Base-by-base conservation (phyloP, 2,113 vertebrate species). In the Triplophysa dalaica region DNA sequence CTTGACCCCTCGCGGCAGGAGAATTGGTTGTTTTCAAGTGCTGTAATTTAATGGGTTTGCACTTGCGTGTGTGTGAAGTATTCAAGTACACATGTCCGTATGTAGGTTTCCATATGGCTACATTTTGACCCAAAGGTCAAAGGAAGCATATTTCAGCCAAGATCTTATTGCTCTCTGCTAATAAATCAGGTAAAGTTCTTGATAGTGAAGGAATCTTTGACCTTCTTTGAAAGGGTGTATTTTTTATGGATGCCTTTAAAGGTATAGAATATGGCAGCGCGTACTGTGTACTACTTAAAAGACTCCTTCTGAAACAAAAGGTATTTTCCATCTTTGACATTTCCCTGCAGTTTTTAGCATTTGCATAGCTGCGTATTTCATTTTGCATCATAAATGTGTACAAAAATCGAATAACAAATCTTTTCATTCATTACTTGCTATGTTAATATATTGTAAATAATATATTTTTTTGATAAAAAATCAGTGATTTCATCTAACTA, bases 91-190 rank as follows among this genome's bases (percentile, higher is more conserved):
- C n/a, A 26, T 41, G 63, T 33, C 13, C 0, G 64, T 52, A 56
- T 70, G 38, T 38, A 56, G 48, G 50, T 19, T 38, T 56, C 6
- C 26, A 70, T 48, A 33, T 63, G 56, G 58, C 63, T 70, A 50
- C 67, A 52, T 48, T 70, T 50, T 79, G 17, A 63, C 33, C 16
- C 13, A 79, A 38, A 70, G 66, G 61, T 62, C 10, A 61, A 70
- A 78, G 43, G 48, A 16, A 10, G 17, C n/a, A 48, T 16, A 16
- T 26, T 69, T 69, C 13, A 68, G 66, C 11, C 19, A 8, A 54
- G 5, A 33, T 29, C 4, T 52, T 22, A 26, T 11, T n/a, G 17
- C 69, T 63, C 29, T 50, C 29, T 70, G 69, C 19, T 79, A 41
- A 38, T 79, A 41, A 70, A 63, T 70, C 43, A 78, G 43, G 8